Evolutionary conservation across 2,888 invertebrate genomes (phyloP), one percentile per base, ranked within the genome.

Genomic region (Nomada hirtipes): DNA sequence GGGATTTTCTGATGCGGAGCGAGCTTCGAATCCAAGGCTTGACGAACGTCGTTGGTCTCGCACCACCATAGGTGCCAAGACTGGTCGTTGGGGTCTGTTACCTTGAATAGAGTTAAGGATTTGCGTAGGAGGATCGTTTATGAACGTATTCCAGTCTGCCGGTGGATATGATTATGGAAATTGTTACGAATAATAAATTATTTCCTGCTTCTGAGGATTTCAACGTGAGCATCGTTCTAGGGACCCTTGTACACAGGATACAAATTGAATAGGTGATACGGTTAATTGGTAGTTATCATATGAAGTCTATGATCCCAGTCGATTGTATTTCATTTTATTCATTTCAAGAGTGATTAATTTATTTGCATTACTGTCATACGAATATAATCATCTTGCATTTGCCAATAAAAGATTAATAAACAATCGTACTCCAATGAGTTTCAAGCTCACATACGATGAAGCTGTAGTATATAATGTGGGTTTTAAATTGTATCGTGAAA

Each of bases 21-120:
- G 1, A 90, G 70, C 61, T 81, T 83, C 18, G 89, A 84, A 52
- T 93, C 92, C 71, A 93, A 76, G 2, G 90, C 89, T 11, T 85
- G 86, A 92, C 94, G 89, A 78, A 95, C 93, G 92, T 95, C 95
- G 80, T 94, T 94, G 68, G 95, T 93, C 71, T 96, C 95, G 91
- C 95, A 95, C 95, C 96, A 96, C 91, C 94, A 95, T 69, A 96
- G 93, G 76, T 95, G 94, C 96, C 96, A 96, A 64, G 94, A 94
- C 53, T 68, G 57, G 69, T 92, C 90, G 36, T 67, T 76, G 0
- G 88, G 76, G 18, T 91, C 94, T 65, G 88, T 89, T 65, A 92
- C 90, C 84, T 93, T 89, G 4, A 89, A 84, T 74, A 89, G 60
- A 57, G 42, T 64, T 60, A 4, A 20, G 18, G 13, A 59, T 50